Evolutionary conservation across 23 tunicate species (phyloP), one percentile per base, ranked within the genome.

Genomic region (Clavelina lepadiformis): DNA sequence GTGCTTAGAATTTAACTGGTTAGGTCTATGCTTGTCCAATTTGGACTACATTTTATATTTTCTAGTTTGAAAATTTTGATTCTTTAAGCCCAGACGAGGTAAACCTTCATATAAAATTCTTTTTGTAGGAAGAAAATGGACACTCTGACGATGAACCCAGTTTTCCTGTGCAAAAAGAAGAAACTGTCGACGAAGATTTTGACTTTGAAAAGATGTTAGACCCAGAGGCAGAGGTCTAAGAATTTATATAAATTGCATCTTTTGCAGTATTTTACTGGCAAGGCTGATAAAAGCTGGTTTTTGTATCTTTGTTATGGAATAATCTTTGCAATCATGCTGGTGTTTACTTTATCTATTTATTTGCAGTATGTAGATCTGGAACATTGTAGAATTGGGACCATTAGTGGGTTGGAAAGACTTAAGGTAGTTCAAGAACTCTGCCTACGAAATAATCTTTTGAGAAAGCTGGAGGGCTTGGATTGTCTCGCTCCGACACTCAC

Each of bases 281-380:
- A 41, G 11, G 15, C 15, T 41, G 49, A 41, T 41, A 15, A 41
- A 41, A 41, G 13, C 13, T 15, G 11, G 11, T 11, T 41, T 41
- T 41, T 8, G 49, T 41, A 41, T 41, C 49, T n/a, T n/a, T n/a
- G n/a, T n/a, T n/a, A n/a, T n/a, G n/a, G n/a, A n/a, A n/a, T n/a
- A n/a, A n/a, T n/a, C n/a, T 54, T 8, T 13, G 60, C 22, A 20
- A 7, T 54, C 6, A n/a, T 54, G 22, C n/a, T 7, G 7, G 2
- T 24, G 27, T 13, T 3, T 1, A 1, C 19, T n/a, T 4, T 50
- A 1, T 21, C 6, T 28, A 31, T 11, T n/a, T n/a, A n/a, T 41
- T 60, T 46, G 21, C 68, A 89, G 97, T 69, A 37, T 52, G 86
- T 91, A 15, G 72, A 91, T 67, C 41, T 91, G 59, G 98, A 91